Conservation (phyloP, 2,113 vertebrate genomes). For the Laterallus jamaicensis region DNA sequence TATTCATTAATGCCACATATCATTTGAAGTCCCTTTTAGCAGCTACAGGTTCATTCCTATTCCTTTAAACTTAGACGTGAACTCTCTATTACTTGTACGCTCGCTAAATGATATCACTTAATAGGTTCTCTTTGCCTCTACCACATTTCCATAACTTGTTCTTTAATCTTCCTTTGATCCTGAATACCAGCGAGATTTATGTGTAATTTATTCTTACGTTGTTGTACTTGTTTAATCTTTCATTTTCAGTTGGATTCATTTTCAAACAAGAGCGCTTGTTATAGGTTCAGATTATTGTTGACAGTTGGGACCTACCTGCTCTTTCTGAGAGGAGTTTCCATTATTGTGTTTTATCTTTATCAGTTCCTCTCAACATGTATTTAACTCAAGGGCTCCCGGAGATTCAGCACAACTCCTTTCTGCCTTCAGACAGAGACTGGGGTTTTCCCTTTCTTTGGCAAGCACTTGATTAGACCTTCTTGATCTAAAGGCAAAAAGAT, state of each 20-base stretch:
- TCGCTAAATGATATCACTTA: slow-evolving; percentile 47
- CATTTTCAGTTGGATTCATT: slow-evolving; percentile 64
- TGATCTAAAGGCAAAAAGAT: neutral
- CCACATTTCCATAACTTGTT: slow-evolving; percentile 66
- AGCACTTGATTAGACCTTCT: neutral
- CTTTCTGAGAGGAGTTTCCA: slow-evolving; percentile 19
- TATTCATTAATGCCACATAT: neutral
- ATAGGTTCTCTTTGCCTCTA: slow-evolving; percentile 44
- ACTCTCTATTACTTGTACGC: neutral
- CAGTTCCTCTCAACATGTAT: slow-evolving; percentile 9
- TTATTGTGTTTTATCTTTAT: slow-evolving; percentile 56
- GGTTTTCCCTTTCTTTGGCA: neutral
- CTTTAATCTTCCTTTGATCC: slow-evolving; percentile 74
- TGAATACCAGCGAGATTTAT: slow-evolving; percentile 65
- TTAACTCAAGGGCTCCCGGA: slow-evolving; percentile 16
- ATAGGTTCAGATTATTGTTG: slow-evolving; percentile 56
- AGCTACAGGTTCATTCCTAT: neutral
- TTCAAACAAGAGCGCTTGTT: slow-evolving; percentile 56
- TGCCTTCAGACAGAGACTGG: neutral
- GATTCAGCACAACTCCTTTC: neutral
- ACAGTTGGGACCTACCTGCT: slow-evolving; percentile 50
- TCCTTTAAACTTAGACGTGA: slow-evolving; percentile 20
- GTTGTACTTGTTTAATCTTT: slow-evolving; percentile 72
- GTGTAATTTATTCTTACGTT: slow-evolving; percentile 69
- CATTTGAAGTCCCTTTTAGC: neutral